Base-by-base conservation (phyloP, 2,888 invertebrate genomes). In the Poecilus cupreus region DNA sequence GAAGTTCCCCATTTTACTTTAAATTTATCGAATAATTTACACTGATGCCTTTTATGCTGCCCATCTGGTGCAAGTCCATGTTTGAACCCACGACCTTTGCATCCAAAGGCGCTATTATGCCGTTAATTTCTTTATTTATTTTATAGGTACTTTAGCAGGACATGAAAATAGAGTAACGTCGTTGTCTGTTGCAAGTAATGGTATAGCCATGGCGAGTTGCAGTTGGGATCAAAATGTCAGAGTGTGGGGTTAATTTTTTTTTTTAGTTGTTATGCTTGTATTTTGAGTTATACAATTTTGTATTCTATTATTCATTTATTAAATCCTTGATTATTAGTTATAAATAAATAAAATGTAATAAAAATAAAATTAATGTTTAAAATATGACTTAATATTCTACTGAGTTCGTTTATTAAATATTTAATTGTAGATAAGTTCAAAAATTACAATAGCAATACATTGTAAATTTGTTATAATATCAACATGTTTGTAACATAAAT, bases 161-260 rank as follows among this genome's bases (percentile, higher is more conserved):
- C 97, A 97, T 87, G 97, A 97, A 86, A 97, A 97, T 88, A 92
- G 97, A 83, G 93, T 97, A 80, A 97, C 97, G 43, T 96, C 96
- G 6, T 91, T 97, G 83, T 93, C 95, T 3, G 91, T 97, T 82
- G 92, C 96, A 16, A 94, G 94, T 54, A 96, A 94, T 88, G 97
- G 97, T 37, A 93, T 97, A 89, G 96, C 96, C 3, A 87, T 97
- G 84, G 94, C 95, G n/a, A 95, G 95, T 83, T 96, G 96, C 88
- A 97, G 97, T 84, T 97, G 97, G 97, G 97, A 97, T 90, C 94
- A 95, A 86, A 91, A 94, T 85, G 96, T 97, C 81, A 91, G 95
- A 85, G 93, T 97, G 83, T 97, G 97, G 97, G 96, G 96, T 83
- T 96, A 91, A 91, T 78, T 64, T 20, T 76, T 49, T n/a, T 26